Evolutionary conservation across 2,797 vertebrate genomes (phyloP), one percentile per base, ranked within the genome.

Genomic region (Rhinatrema bivittatum): DNA sequence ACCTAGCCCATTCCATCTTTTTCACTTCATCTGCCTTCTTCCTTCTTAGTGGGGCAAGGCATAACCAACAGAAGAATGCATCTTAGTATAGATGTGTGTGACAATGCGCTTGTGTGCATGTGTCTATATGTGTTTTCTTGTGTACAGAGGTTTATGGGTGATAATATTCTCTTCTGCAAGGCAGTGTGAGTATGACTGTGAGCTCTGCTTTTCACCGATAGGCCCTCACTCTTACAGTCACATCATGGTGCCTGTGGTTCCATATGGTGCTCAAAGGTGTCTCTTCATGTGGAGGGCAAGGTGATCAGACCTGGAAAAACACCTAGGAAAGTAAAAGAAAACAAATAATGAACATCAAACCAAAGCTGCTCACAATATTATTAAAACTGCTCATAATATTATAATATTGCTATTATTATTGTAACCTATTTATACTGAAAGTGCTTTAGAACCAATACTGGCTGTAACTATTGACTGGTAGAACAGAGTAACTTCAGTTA

Each of bases 271-370:
- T 89, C 80, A 99, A 80, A 98, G 89, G 78, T 98, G 96, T 80
- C 96, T 91, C 80, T 99, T 99, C 96, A 99, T 99, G 69, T 98
- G 95, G 60, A 99, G 89, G 32, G 94, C 94, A 55, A 99, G 91
- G 78, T 99, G 96, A 79, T 99, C 96, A 36, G 96, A 99, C 79
- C 96, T 87, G 45, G 96, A 99, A 81, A 99, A 99, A 87, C 96
- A 99, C 84, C 96, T 99, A 80, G 60, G 53, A 68, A 48, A 59
- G 78, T 50, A 74, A 61, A n/a, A 72, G 49, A 53, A 70, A 35
- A 49, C 2, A 16, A 19, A 26, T 29, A n/a, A 25, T 11, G 9
- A 14, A 17, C 10, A 15, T 24, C 16, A 7, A 16, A 5, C 10
- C 56, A 29, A 5, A 9, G 2, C 2, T 4, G n/a, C n/a, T n/a